These are phyloP conservation scores for Cossypha dichroa DNA, from an alignment of 2,797 vertebrate genomes.

Conservation along the genomic window DNA sequence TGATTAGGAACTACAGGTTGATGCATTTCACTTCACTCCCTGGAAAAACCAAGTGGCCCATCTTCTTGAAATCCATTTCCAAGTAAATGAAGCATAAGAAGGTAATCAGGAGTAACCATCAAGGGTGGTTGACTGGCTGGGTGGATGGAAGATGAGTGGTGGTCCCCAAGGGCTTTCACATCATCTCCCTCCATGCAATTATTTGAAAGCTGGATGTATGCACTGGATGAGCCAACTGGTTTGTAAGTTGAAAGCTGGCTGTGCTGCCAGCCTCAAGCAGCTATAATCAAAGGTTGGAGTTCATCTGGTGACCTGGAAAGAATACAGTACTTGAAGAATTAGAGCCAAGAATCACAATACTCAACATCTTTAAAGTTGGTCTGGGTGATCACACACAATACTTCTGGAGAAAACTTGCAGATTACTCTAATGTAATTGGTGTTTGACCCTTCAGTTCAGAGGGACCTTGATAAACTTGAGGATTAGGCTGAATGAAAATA, in stretches of 20 bases:
- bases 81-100: neutral
- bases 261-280: neutral
- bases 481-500: neutral
- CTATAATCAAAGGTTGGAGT: rapidly evolving
- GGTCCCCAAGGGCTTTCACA: neutral
- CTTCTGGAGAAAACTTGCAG: neutral
- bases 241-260: neutral
- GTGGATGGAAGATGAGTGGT: neutral
- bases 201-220: neutral
- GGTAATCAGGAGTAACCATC: neutral
- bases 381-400: neutral
- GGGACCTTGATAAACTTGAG: neutral
- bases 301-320: neutral
- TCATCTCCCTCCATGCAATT: neutral
- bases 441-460: neutral
- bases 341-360: neutral
- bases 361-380: neutral
- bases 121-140: neutral
- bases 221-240: neutral
- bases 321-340: neutral
- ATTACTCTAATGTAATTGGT: neutral
- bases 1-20: neutral
- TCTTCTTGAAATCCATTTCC: neutral
- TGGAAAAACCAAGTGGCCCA: neutral
- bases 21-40: neutral